Evolutionary conservation across 2,888 invertebrate genomes (phyloP).

Genomic region (Zele albiditarsus): DNA sequence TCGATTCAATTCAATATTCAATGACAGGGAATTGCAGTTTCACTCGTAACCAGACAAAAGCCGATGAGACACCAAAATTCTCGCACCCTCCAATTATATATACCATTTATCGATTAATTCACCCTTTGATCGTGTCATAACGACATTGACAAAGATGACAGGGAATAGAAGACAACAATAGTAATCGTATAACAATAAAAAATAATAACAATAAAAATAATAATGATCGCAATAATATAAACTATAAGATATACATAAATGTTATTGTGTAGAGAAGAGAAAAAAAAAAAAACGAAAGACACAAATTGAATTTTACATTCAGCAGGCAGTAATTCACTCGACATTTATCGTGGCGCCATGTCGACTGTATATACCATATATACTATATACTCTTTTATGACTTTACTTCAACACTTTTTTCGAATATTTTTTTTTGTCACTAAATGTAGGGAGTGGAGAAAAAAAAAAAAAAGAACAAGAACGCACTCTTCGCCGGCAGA

Average conservation of each 20-base stretch:
- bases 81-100: neutral
- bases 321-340: conserved; percentile 12
- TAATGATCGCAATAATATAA: neutral
- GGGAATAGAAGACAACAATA: too few species aligned
- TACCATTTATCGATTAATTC: neutral
- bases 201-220: neutral
- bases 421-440: neutral
- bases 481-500: neutral
- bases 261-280: neutral
- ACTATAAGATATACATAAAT: neutral
- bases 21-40: conserved; percentile 9
- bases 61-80: neutral
- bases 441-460: too few species aligned
- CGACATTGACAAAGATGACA: neutral
- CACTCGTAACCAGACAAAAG: neutral
- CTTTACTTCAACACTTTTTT: neutral
- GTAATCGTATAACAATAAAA: neutral
- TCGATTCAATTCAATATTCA: conserved; percentile 3
- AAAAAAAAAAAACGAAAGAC: neutral
- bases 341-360: neutral
- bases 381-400: conserved; percentile 3
- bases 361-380: neutral
- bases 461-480: neutral
- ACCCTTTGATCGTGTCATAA: neutral
- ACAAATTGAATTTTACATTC: conserved; percentile 4